These are phyloP conservation scores for Microtus pennsylvanicus DNA, from an alignment of 2,113 vertebrate genomes.

Conservation along the genomic window DNA sequence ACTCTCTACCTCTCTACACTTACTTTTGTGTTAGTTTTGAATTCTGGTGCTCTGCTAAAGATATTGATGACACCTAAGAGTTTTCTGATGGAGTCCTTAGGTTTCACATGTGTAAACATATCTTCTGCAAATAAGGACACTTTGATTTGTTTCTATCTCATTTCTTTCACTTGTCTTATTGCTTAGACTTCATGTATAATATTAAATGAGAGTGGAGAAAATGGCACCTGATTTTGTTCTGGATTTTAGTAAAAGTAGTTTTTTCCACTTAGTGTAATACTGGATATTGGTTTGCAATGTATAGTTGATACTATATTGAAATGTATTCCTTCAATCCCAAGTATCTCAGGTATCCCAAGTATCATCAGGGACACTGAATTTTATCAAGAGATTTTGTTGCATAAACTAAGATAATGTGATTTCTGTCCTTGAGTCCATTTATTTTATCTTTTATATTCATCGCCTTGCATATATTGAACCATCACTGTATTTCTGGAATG, in stretches of 20 bases:
- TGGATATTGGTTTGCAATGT: not conserved
- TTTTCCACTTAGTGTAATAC: not conserved
- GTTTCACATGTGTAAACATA: not conserved
- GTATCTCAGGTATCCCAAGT: not conserved
- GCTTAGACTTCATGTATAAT: not conserved
- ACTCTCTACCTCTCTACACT: not conserved
- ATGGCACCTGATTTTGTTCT: not conserved
- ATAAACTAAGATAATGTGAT: not conserved
- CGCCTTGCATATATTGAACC: too few species aligned
- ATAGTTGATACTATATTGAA: not conserved
- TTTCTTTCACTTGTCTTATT: not conserved
- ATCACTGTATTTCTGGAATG: not conserved
- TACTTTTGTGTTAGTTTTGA: not conserved
- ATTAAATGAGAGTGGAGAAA: not conserved
- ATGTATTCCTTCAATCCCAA: not conserved
- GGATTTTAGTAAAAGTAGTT: not conserved
- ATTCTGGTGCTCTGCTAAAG: not conserved
- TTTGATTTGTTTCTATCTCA: not conserved
- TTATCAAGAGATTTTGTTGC: not conserved
- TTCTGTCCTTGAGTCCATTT: not conserved
- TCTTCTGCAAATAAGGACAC: not conserved
- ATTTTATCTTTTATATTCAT: not conserved
- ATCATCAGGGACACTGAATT: not conserved
- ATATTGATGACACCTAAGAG: not conserved
- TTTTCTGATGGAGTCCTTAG: not conserved